Evolutionary conservation across 2,888 invertebrate species (phyloP).

Genomic region (Orchestes rusci): DNA sequence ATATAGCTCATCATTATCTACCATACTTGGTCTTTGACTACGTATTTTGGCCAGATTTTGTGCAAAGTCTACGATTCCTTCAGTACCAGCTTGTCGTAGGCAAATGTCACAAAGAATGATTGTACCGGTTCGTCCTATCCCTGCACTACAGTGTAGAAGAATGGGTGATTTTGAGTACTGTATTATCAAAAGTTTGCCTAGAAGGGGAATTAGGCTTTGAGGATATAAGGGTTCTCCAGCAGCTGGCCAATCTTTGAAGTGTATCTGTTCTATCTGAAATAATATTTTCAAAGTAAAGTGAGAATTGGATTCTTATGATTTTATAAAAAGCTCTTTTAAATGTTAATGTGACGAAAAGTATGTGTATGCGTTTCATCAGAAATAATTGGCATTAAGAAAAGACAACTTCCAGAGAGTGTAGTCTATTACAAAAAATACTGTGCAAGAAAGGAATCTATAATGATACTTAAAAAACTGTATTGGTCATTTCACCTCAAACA

Average conservation of each 20-base stretch:
- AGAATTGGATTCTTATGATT: no score
- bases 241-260: constrained; percentile 50
- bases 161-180: constrained; percentile 41
- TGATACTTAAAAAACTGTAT: no score
- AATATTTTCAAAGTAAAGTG: no score
- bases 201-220: constrained; percentile 39
- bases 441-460: no score
- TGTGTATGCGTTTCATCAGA: no score
- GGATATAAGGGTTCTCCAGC: constrained; percentile 44
- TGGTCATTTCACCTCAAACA: no score
- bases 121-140: constrained; percentile 56
- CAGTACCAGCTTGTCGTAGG: constrained; percentile 45
- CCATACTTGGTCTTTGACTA: constrained; percentile 40
- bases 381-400: constrained; percentile 1
- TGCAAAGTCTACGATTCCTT: constrained; percentile 38
- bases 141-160: constrained; percentile 53
- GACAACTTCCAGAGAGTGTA: no score
- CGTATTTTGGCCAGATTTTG: constrained; percentile 35
- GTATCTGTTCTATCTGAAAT: constrained; percentile 46
- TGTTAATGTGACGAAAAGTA: no score
- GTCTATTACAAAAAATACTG: no score
- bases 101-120: constrained; percentile 52
- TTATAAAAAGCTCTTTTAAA: no score
- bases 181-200: constrained; percentile 39
- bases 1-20: constrained; percentile 45